Base-by-base conservation (phyloP, 2,113 vertebrate genomes). In the Oxyruncus cristatus region DNA sequence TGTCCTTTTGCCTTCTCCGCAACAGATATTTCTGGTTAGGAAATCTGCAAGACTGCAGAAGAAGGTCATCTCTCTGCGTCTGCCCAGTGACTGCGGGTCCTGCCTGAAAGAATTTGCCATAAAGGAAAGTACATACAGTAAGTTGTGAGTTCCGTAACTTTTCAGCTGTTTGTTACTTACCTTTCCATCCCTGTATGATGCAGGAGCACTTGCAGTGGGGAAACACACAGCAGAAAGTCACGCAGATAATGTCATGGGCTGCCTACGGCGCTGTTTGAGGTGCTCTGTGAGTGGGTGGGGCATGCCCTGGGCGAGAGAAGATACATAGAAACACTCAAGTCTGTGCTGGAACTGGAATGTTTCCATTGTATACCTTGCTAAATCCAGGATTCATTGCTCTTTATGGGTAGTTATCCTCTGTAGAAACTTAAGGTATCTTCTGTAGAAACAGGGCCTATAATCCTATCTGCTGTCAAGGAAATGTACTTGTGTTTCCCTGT, bases 111-210 rank as follows among this genome's bases (percentile, higher is more conserved):
- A 99, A 95, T 98, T 99, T 96, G 95, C 98, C 41, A 98, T 99
- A 92, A 99, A 98, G 97, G 99, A 99, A 96, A 99, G 98, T 96
- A 98, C 98, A 73, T 99, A 99, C 96, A 99, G 99, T 99, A 98
- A 98, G 99, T 98, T 30, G 24, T 16, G 32, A 76, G 58, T 88
- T 6, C 6, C 2, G 0, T 22, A 5, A 5, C 13, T n/a, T 71
- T 7, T 14, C 28, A 59, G 15, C 39, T 56, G 5, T 27, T 61
- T 24, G 17, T 77, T 28, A 15, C 10, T 27, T n/a, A 6, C 55
- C 6, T 55, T 32, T 12, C n/a, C n/a, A n/a, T n/a, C 63, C 5
- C 24, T 33, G 8, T 24, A 2, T 28, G 50, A 50, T 62, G 42
- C 39, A 74, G n/a, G 19, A 87, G n/a, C 19, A 6, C 14, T 35